A percentile compares a stretch with the other conserved stretches of the same genome.
Conservation (phyloP, 2,888 invertebrate species). For the Drosophila recens region DNA sequence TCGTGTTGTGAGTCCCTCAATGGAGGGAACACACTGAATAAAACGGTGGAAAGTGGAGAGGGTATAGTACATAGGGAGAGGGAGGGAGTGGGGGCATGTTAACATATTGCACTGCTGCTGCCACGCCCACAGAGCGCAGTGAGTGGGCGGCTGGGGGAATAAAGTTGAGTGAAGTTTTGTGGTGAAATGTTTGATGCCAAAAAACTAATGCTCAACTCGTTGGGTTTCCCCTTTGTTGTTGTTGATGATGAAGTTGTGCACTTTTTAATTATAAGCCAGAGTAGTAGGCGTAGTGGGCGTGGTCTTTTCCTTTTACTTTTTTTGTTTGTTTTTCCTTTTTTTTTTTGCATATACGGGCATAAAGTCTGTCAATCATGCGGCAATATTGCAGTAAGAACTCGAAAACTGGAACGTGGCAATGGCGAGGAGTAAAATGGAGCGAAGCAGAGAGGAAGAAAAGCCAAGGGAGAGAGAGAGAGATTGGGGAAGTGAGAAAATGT, state of each 20-base stretch:
- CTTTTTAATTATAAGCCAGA: constrained; percentile 62
- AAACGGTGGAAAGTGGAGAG: background rate
- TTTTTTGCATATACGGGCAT: constrained; percentile 30
- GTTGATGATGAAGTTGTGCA: constrained; percentile 38
- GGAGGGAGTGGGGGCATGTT: background rate
- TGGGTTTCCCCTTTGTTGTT: constrained; percentile 10
- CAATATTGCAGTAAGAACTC: constrained; percentile 50
- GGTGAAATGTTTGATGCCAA: constrained; percentile 22
- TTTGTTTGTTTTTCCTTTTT: no score
- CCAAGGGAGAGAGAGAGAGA: no score
- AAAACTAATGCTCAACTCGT: constrained; percentile 31
- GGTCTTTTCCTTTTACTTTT: background rate
- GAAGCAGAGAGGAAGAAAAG: background rate
- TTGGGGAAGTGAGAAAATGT: no score
- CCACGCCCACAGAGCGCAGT: constrained; percentile 9
- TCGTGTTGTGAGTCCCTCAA: background rate
- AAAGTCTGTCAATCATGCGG: constrained; percentile 64
- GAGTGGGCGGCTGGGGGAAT: background rate
- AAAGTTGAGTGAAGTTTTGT: constrained; percentile 9
- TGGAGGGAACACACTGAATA: background rate
- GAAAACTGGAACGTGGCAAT: constrained; percentile 19
- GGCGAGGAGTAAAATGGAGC: background rate
- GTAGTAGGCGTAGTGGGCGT: constrained; percentile 18
- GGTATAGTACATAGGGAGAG: background rate
- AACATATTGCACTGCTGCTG: constrained; percentile 19